These are phyloP conservation scores for Corticium candelabrum DNA, from an alignment of 37 sponge, comb jelly and placozoan genomes.

Conservation along the genomic window DNA sequence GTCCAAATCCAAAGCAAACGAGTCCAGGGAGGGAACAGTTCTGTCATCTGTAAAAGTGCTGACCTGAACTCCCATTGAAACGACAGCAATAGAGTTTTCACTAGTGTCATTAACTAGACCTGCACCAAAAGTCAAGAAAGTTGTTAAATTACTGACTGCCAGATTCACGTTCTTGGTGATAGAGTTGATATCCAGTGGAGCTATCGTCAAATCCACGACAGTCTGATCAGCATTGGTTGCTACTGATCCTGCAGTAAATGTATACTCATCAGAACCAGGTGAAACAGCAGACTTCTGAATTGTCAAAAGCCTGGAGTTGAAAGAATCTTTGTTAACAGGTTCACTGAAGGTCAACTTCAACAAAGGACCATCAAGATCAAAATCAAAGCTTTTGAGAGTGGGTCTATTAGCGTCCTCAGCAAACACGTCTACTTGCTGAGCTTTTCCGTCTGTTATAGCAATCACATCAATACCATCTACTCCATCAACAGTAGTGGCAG, in stretches of 20 bases:
- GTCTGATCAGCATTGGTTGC: constrained; percentile 40
- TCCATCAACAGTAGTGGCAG: constrained; percentile 49
- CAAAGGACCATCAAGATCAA: constrained; percentile 55
- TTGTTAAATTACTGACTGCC: neutral
- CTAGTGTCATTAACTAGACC: constrained; percentile 1
- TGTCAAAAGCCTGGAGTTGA: constrained; percentile 32
- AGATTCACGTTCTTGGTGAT: constrained; percentile 10
- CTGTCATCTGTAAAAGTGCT: neutral
- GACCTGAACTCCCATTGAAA: constrained; percentile 23
- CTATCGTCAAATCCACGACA: constrained; percentile 31
- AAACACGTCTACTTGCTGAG: constrained; percentile 36
- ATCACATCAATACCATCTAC: constrained; percentile 21
- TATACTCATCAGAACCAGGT: neutral
- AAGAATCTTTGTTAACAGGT: constrained; percentile 47
- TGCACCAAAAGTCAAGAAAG: constrained; percentile 6
- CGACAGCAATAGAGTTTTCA: constrained; percentile 25
- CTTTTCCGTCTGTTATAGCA: constrained; percentile 75
- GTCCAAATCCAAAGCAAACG: constrained; percentile 13
- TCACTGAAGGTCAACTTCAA: constrained; percentile 65
- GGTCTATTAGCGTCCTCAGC: constrained; percentile 43
- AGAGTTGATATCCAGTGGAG: constrained; percentile 13
- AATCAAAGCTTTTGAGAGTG: constrained; percentile 38
- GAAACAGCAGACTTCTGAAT: neutral
- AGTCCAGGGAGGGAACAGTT: constrained; percentile 12
- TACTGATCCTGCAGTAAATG: constrained; percentile 32